phyloP scores from a whole-genome alignment of 1,140 invertebrate genomes.

The Globodera rostochiensis region DNA sequence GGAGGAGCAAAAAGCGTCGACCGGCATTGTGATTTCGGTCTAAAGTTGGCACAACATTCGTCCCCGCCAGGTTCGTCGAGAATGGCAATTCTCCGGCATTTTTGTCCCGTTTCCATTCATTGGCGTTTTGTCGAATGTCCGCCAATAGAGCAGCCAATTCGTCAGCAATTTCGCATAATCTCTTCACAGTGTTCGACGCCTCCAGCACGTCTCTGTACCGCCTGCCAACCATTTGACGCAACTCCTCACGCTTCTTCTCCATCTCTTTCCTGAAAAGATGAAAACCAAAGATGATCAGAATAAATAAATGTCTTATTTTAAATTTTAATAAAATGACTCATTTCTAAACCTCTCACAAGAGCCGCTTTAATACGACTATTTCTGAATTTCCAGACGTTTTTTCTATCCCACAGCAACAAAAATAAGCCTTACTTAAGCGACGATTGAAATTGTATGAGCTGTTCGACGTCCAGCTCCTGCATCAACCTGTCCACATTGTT shows the following conservation, averaged over 20 bases:
- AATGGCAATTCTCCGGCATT: background rate
- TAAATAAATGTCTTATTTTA: conserved; percentile 11
- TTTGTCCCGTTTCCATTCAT: background rate
- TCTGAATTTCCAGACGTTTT: no score
- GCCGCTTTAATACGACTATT: no score
- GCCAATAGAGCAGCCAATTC: conserved; percentile 33
- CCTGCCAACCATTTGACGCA: conserved; percentile 66
- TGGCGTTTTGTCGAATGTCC: conserved; percentile 16
- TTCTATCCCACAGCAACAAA: conserved; percentile 2
- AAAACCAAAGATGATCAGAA: no score
- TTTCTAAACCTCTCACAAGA: background rate
- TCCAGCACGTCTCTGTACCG: conserved; percentile 66
- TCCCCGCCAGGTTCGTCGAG: background rate
- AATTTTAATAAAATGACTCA: conserved; percentile 16
- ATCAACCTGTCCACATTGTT: conserved; percentile 62
- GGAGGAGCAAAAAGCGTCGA: background rate
- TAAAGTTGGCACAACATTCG: background rate
- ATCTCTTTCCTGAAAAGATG: conserved; percentile 49
- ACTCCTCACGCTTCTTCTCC: conserved; percentile 69
- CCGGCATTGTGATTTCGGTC: background rate
- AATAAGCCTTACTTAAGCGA: conserved; percentile 15
- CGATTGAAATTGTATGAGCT: conserved; percentile 56
- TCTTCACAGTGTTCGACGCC: conserved; percentile 63
- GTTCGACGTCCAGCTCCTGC: conserved; percentile 60
- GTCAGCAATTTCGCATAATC: conserved; percentile 42